Evolutionary conservation across 2,888 invertebrate species (phyloP).

Genomic region (Escarpia spicata): DNA sequence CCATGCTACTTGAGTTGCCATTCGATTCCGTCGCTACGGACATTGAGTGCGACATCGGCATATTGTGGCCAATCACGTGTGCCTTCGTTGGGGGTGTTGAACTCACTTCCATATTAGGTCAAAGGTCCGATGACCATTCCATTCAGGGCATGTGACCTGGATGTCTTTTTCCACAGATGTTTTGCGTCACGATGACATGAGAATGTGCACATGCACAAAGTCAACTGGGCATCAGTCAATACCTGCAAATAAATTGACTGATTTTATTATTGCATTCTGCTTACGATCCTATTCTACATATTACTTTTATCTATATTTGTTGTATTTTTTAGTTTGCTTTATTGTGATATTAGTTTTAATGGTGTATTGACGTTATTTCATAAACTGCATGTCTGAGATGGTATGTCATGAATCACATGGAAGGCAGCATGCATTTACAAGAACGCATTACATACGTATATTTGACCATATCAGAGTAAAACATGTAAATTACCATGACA

Average conservation of each 20-base stretch:
- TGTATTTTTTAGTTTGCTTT: no score
- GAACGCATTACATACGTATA: no score
- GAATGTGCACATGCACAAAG: background rate
- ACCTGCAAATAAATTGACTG: background rate
- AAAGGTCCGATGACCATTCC: background rate
- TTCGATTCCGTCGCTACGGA: background rate
- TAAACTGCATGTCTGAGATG: no score
- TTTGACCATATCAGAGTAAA: no score
- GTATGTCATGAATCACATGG: no score
- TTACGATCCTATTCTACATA: background rate
- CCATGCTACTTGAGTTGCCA: background rate
- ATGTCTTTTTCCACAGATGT: background rate
- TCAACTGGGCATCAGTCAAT: background rate
- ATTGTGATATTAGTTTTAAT: no score
- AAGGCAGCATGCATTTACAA: no score
- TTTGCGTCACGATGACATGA: background rate
- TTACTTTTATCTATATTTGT: background rate
- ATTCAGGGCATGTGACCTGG: background rate
- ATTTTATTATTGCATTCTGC: background rate
- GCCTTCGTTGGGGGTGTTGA: slow-evolving; percentile 12
- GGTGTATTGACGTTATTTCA: no score
- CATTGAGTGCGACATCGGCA: background rate
- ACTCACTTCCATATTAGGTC: slow-evolving; percentile 12
- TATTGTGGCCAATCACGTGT: slow-evolving; percentile 7
- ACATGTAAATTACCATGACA: no score